Evolutionary conservation across 37 sponge, comb jelly and placozoan genomes (phyloP), one percentile per base, ranked within the genome.

Genomic region (Mnemiopsis leidyi): DNA sequence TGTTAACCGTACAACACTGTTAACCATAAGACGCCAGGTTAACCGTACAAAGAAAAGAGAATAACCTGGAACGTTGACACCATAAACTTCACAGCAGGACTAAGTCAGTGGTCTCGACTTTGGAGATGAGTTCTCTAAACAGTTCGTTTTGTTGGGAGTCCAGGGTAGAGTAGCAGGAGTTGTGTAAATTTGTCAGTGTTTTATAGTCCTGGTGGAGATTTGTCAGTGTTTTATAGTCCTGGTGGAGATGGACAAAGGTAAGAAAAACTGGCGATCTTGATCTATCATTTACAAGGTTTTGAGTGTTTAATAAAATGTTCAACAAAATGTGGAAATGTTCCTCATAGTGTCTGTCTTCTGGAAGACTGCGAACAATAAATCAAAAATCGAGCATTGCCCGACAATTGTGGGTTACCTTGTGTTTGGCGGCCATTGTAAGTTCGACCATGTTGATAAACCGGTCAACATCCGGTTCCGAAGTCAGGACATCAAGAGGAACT

Each of bases 51-150:
- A n/a, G n/a, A n/a, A n/a, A n/a, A n/a, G n/a, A n/a, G n/a, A n/a
- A n/a, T n/a, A n/a, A n/a, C n/a, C n/a, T n/a, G n/a, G n/a, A n/a
- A n/a, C n/a, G n/a, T n/a, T n/a, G n/a, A n/a, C n/a, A n/a, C n/a
- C n/a, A n/a, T n/a, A n/a, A 79, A 69, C 73, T 32, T 85, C 90
- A 85, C 0, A 85, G 32, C 7, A 85, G 90, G 40, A 85, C 90
- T 29, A 85, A 13, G 61, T 26, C 21, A 29, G 39, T 40, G 40
- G 13, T 29, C 48, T 40, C 61, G 28, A 85, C 90, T 39, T 29
- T 28, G 23, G 32, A 23, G 36, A 85, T 85, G 29, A 85, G 90
- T 40, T 38, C 90, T n/a, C 90, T 9, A n/a, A 85, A 40, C 30
- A 85, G 61, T 25, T 39, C 90, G 35, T 85, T 85, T 1, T 32